Conservation (phyloP, 2,797 vertebrate species). For the Morus bassanus region DNA sequence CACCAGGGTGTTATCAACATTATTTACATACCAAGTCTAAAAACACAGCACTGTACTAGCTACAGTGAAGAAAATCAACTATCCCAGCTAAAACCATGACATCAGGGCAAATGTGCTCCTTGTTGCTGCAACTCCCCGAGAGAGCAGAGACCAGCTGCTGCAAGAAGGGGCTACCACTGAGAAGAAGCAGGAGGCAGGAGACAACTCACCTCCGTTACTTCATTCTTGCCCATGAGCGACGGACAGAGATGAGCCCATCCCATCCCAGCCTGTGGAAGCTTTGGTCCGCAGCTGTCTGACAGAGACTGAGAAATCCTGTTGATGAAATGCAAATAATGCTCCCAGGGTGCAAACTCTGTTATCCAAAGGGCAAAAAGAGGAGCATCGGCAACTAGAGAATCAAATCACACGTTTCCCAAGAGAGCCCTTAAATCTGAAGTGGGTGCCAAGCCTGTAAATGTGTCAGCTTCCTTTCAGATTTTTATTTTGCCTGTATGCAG, state of each 20-base stretch:
- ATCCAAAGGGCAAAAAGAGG: neutral
- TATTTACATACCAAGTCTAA: no score
- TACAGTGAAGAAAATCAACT: no score
- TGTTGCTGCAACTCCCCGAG: neutral
- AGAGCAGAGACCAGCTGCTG: neutral
- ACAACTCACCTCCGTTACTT: neutral
- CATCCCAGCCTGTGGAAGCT: rapidly evolving
- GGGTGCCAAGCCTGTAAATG: neutral
- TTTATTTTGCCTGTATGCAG: neutral
- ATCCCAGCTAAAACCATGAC: no score
- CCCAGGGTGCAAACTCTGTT: neutral
- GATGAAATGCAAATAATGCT: neutral
- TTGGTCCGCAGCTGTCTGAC: neutral
- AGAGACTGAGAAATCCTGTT: neutral
- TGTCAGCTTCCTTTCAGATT: neutral
- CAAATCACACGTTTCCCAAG: neutral
- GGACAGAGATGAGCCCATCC: neutral
- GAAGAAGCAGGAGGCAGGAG: neutral
- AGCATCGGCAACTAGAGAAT: neutral
- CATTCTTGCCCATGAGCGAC: no score
- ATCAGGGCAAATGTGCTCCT: neutral
- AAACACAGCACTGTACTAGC: no score
- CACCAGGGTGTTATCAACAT: no score
- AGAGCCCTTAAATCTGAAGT: neutral
- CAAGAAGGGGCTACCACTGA: neutral